Evolutionary conservation across 2,797 vertebrate species (phyloP).

Genomic region (Crenuchus spilurus): DNA sequence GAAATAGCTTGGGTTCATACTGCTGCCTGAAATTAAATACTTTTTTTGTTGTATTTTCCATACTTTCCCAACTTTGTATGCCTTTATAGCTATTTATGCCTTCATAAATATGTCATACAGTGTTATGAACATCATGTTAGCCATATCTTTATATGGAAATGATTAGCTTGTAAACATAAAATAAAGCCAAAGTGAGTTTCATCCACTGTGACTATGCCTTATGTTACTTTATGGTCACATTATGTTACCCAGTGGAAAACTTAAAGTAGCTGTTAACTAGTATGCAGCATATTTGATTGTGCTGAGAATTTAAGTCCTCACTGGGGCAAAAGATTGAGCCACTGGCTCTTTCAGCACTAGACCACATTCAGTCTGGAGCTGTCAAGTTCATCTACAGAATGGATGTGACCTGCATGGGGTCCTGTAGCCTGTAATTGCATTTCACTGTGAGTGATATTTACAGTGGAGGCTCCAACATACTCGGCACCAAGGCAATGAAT

Average conservation of each 20-base stretch:
- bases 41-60: too few relatives aligned
- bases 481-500: conserved; percentile 42
- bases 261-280: not conserved
- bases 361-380: conserved; percentile 63
- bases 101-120: too few relatives aligned
- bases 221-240: not conserved
- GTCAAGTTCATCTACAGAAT: conserved; percentile 71
- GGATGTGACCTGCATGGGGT: conserved; percentile 71
- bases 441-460: conserved; percentile 78
- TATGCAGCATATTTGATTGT: not conserved
- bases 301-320: not conserved
- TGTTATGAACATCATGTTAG: too few relatives aligned
- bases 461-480: conserved; percentile 62
- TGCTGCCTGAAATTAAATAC: too few relatives aligned
- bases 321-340: conserved; percentile 8
- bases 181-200: not conserved
- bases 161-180: not conserved
- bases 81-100: too few relatives aligned
- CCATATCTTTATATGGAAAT: not conserved
- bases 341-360: conserved; percentile 18
- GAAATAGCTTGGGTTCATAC: too few relatives aligned
- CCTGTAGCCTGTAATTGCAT: conserved; percentile 78
- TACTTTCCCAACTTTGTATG: too few relatives aligned
- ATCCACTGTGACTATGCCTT: too few relatives aligned
- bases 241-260: not conserved